phyloP scores from a whole-genome alignment of 92 coral and sea anemone species.

The Actinernus sp. region DNA sequence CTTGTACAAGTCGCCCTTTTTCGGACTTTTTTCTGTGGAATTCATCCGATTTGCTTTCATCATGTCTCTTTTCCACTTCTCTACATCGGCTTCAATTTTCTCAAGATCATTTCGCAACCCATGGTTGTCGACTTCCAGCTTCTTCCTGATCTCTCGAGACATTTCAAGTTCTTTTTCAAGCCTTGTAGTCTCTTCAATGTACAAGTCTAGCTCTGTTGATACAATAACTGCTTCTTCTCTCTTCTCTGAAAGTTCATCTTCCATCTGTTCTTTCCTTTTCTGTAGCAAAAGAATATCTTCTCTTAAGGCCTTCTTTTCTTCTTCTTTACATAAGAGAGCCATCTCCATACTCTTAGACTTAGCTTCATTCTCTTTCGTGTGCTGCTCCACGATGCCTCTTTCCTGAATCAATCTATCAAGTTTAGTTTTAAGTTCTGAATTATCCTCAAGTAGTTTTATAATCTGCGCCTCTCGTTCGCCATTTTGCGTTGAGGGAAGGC shows the following conservation, averaged over 20 bases:
- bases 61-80: conserved; percentile 51
- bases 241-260: conserved; percentile 36
- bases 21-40: conserved; percentile 26
- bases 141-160: conserved; percentile 55
- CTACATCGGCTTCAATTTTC: conserved; percentile 65
- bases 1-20: conserved; percentile 43
- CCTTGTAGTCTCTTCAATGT: conserved; percentile 48
- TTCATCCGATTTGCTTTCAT: conserved; percentile 7
- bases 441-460: conserved; percentile 77
- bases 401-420: conserved; percentile 63
- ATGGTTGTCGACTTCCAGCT: conserved; percentile 65
- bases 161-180: conserved; percentile 75
- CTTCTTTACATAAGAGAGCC: conserved; percentile 45
- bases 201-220: conserved; percentile 64
- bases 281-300: conserved; percentile 48
- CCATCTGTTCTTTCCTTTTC: conserved; percentile 43
- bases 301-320: conserved; percentile 50
- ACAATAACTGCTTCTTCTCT: conserved; percentile 27
- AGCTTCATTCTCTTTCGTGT: conserved; percentile 43
- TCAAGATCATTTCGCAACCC: conserved; percentile 53
- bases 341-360: conserved; percentile 41
- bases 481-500: conserved; percentile 55
- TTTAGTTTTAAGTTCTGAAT: conserved; percentile 70
- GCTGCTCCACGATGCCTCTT: conserved; percentile 58
- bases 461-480: conserved; percentile 67